Evolutionary conservation across 2,888 invertebrate species (phyloP).

Genomic region (Octonoba sinensis): DNA sequence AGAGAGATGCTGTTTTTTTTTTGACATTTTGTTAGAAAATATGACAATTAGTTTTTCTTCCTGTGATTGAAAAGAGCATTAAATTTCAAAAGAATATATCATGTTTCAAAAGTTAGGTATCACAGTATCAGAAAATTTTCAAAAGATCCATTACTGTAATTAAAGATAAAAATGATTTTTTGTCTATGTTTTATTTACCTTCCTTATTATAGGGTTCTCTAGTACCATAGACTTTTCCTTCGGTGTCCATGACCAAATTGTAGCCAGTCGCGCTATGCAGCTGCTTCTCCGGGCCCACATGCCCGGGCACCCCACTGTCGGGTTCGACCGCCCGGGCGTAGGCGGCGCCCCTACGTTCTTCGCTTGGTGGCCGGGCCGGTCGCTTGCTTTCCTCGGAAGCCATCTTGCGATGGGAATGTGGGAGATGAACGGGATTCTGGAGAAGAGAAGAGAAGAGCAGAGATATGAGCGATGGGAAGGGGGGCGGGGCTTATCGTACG

Average conservation of each 20-base stretch:
- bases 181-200: conserved; percentile 70
- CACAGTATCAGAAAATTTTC: no score
- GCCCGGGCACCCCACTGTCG: conserved; percentile 51
- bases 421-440: conserved; percentile 36
- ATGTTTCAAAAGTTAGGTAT: no score
- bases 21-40: no score
- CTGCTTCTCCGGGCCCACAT: conserved; percentile 72
- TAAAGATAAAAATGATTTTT: neutral
- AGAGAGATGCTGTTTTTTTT: no score
- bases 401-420: conserved; percentile 55
- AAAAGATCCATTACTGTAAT: no score
- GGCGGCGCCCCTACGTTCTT: neutral
- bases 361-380: neutral
- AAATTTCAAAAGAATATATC: no score
- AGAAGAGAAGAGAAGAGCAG: conserved; percentile 15
- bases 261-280: conserved; percentile 76
- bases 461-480: conserved; percentile 12
- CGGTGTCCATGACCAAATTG: conserved; percentile 74
- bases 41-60: no score
- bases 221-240: conserved; percentile 75
- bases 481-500: conserved; percentile 22
- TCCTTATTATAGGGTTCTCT: conserved; percentile 74
- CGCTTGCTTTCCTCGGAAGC: conserved; percentile 17
- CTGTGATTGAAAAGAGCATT: no score
- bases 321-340: conserved; percentile 26